Evolutionary conservation across 2,888 invertebrate species (phyloP), one percentile per base, ranked within the genome.

Genomic region (Lycophotia porphyrea): DNA sequence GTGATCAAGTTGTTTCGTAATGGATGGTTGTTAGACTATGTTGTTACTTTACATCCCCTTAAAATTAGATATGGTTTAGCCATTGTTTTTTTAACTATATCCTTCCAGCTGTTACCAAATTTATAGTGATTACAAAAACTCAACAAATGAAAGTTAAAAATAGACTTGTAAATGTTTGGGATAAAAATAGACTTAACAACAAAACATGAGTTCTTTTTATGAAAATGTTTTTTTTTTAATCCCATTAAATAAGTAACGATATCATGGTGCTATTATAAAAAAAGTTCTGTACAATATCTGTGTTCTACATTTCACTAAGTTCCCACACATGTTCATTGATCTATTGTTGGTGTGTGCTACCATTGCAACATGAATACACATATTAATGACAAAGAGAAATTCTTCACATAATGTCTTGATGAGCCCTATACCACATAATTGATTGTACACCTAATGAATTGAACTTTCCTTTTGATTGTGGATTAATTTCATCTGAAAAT

Each of bases 1-100:
- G 74, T 89, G 88, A 82, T 74, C 82, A 84, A 75, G 79, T 74
- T 80, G 76, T 88, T 86, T 88, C 84, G 75, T 84, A 87, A 82
- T 84, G 74, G 77, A 75, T 84, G 68, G 63, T 77, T 74, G 65
- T 76, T 67, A 61, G n/a, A 78, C 39, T 52, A 58, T 60, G n/a
- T 61, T 63, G 31, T 65, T 76, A 69, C n/a, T 65, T 55, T 69
- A 73, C 66, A 49, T 39, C 24, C 31, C 42, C 27, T 47, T 39
- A 52, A 31, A n/a, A 34, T 61, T 34, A 24, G 66, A 52, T 42
- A 24, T 34, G 27, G 36, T 44, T 36, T 65, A 58, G 18, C n/a
- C 31, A 18, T 55, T 31, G 18, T 52, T 65, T 64, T 64, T 64
- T 8, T 27, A 65, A 13, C n/a, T 31, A 36, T 58, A 60, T 60